Base-by-base conservation (phyloP, 2,888 invertebrate genomes). In the Pogonocherus hispidulus region DNA sequence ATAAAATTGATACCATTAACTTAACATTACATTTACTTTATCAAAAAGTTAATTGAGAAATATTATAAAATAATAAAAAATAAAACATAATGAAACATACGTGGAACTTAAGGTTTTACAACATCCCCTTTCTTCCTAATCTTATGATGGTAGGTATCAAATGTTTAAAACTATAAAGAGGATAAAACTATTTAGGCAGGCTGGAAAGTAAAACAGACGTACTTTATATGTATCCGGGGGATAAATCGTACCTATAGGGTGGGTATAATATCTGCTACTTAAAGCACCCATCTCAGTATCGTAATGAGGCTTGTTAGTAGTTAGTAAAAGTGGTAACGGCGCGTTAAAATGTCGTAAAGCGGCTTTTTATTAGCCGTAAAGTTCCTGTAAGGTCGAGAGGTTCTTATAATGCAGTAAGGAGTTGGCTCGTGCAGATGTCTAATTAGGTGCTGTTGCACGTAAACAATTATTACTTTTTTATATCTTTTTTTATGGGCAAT, bases 361-460 rank as follows among this genome's bases (percentile, higher is more conserved):
- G 82, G 83, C 83, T 84, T 84, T 85, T 85, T 85, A 85, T 84
- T 83, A 83, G 82, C 82, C 83, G 83, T 84, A 83, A 84, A 84
- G 80, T 78, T 84, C 81, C 83, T 79, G 78, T 79, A 73, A 75
- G 74, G 71, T 73, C 74, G 79, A 82, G 82, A 81, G 81, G 81
- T 80, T 78, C 81, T 80, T 79, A 65, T 68, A 66, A 47, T 59
- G 47, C 52, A 56, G 44, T 54, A 69, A 73, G 70, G 73, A 73
- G 74, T 79, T 75, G 76, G 76, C 78, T 78, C 77, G 79, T 80
- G 80, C 77, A 79, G 81, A 81, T 79, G 75, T 76, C 77, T 74
- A 76, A 78, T 78, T 78, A 74, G 77, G 75, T 75, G 77, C 73
- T 74, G 65, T 67, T 71, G 78, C 82, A 83, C 82, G 83, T 83